These are phyloP conservation scores for Callyntrura sp. DNA, from an alignment of 2,888 invertebrate genomes.

Conservation along the genomic window DNA sequence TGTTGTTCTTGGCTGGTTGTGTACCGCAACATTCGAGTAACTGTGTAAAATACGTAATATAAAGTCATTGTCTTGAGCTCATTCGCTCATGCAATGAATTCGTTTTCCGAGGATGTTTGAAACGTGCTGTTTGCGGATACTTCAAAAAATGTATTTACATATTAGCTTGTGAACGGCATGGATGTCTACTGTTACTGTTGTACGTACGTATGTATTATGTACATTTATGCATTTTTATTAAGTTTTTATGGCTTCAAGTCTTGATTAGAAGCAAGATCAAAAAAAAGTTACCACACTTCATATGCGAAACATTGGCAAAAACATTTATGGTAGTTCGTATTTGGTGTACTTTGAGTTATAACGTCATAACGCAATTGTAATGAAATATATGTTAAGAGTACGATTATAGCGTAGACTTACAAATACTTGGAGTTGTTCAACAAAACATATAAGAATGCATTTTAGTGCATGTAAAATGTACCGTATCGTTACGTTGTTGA, in stretches of 20 bases:
- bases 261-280: constrained; percentile 13
- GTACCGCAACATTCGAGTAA: neutral
- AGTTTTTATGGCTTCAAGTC: constrained; percentile 7
- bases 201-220: constrained; percentile 1
- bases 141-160: constrained; percentile 30
- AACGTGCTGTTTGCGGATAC: neutral
- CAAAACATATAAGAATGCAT: neutral
- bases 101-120: neutral
- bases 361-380: too few species aligned
- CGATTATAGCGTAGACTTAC: too few species aligned
- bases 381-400: too few species aligned
- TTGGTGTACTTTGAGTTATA: neutral
- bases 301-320: neutral
- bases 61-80: constrained; percentile 51
- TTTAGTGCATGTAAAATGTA: neutral
- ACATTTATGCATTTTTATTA: neutral
- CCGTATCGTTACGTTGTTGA: neutral
- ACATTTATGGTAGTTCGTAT: neutral
- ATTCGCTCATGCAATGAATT: constrained; percentile 14
- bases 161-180: neutral
- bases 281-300: neutral
- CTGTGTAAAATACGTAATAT: constrained; percentile 1
- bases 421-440: too few species aligned
- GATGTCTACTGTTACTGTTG: neutral
- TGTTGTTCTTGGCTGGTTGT: too few species aligned